A percentile compares a stretch with the other conserved stretches of the same genome.
Conservation (phyloP, 2,113 vertebrate species). For the Orientallactaga bullata region DNA sequence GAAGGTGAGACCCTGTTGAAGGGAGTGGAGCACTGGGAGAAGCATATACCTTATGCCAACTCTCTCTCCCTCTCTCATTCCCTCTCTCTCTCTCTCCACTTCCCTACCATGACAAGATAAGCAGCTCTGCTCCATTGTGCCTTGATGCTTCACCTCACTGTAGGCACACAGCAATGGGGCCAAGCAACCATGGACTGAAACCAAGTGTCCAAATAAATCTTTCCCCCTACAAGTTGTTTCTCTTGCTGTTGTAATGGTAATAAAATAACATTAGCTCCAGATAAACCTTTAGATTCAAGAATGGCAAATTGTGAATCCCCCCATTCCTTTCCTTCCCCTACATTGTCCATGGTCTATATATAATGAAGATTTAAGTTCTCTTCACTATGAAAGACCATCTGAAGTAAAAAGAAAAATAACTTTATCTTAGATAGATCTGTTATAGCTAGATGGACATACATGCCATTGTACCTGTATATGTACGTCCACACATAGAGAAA, state of each 20-base stretch:
- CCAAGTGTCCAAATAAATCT: neutral
- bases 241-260: neutral
- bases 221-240: neutral
- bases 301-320: neutral
- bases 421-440: neutral
- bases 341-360: neutral
- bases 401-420: conserved; percentile 48
- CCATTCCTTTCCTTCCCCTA: neutral
- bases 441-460: neutral
- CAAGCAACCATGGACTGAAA: neutral
- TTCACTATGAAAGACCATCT: conserved; percentile 24
- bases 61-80: neutral
- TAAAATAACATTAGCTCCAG: neutral
- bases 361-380: neutral
- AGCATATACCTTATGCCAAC: neutral
- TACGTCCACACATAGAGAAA: neutral
- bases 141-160: neutral
- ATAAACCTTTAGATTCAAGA: neutral
- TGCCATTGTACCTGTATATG: neutral
- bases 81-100: neutral
- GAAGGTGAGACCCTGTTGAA: neutral
- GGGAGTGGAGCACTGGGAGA: neutral
- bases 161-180: neutral
- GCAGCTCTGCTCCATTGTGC: neutral
- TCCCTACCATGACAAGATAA: neutral